Percentiles rank a stretch among this genome's conserved stretches.
Conservation (phyloP, 2,113 vertebrate species). For the Murina feae region DNA sequence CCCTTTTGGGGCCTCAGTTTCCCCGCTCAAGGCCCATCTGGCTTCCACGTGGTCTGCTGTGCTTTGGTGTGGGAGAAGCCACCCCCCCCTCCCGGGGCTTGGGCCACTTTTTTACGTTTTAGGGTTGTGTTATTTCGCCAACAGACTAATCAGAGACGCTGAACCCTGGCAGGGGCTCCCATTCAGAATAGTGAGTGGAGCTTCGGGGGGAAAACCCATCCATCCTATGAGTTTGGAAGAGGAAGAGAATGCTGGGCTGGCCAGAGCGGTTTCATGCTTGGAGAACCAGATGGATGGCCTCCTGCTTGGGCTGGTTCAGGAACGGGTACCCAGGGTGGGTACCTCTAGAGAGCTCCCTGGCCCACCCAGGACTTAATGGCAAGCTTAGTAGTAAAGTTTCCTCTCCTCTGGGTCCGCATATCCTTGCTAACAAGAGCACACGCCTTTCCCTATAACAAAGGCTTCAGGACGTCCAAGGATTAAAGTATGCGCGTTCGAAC, state of each 20-base stretch:
- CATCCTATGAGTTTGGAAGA: neutral
- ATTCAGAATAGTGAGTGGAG: neutral
- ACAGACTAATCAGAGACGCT: neutral
- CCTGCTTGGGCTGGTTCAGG: neutral
- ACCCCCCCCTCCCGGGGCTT: neutral
- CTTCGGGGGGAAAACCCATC: neutral
- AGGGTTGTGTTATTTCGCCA: neutral
- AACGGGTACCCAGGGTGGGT: neutral
- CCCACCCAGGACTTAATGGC: too few relatives aligned
- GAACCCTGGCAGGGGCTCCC: neutral
- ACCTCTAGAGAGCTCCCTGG: neutral
- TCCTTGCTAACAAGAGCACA: too few relatives aligned
- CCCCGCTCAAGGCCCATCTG: too few relatives aligned
- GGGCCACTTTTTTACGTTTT: neutral
- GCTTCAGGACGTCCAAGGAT: neutral
- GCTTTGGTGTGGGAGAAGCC: neutral
- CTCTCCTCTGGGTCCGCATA: neutral
- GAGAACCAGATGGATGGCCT: neutral
- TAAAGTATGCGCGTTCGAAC: rapidly evolving
- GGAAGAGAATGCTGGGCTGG: neutral
- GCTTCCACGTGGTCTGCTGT: rapidly evolving
- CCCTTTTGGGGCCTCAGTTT: neutral
- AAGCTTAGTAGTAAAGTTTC: neutral
- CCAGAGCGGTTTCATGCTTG: neutral
- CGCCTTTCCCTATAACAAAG: neutral